Evolutionary conservation across 2,888 invertebrate genomes (phyloP).

Genomic region (Gerris lacustris): DNA sequence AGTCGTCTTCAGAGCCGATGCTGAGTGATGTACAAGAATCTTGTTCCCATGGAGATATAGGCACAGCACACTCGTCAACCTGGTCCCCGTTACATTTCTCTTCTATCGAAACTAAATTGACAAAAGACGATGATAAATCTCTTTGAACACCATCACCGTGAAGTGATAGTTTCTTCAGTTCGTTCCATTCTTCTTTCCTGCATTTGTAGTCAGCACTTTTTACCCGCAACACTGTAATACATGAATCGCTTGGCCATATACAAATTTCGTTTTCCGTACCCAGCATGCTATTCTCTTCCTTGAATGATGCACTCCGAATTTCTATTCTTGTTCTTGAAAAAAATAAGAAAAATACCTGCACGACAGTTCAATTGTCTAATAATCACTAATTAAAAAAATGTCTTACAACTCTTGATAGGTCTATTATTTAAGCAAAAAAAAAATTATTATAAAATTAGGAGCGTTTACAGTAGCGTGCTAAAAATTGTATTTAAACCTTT

Average conservation of each 20-base stretch:
- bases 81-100: neutral
- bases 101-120: conserved; percentile 7
- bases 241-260: conserved; percentile 10
- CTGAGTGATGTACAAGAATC: neutral
- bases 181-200: conserved; percentile 1
- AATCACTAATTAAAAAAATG: no score
- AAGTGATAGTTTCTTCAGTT: neutral
- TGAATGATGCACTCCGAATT: no score
- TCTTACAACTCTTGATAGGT: no score
- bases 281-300: neutral
- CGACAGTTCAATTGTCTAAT: no score
- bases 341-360: no score
- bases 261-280: neutral
- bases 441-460: no score
- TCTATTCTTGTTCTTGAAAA: no score
- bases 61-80: neutral
- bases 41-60: neutral
- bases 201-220: neutral
- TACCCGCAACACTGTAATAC: conserved; percentile 5
- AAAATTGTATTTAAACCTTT: no score
- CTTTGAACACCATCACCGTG: neutral
- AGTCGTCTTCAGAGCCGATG: neutral
- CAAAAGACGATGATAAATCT: neutral
- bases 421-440: no score
- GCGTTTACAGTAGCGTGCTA: no score